Conservation (phyloP, 35 echinoderm and acorn worm species). For the Chiridota heheva region DNA sequence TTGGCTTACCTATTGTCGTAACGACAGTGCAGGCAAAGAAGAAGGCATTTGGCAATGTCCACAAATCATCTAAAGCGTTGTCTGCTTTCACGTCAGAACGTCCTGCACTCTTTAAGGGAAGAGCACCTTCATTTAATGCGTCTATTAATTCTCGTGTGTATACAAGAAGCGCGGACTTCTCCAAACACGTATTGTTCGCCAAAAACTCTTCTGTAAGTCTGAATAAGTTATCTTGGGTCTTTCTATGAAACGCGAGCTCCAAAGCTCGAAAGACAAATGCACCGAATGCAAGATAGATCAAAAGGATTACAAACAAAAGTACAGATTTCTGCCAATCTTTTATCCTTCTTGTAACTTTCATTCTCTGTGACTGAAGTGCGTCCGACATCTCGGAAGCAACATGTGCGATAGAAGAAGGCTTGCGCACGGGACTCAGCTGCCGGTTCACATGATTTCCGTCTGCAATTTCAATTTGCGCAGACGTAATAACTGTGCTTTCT, state of each 20-base stretch:
- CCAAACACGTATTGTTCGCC: slow-evolving; percentile 31
- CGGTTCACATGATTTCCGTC: too few species aligned
- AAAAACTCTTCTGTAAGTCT: not conserved
- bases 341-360: slow-evolving; percentile 23
- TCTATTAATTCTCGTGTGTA: slow-evolving; percentile 30
- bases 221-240: slow-evolving; percentile 1
- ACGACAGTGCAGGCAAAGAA: slow-evolving; percentile 68
- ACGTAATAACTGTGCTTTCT: too few species aligned
- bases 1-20: slow-evolving; percentile 67
- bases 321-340: slow-evolving; percentile 57
- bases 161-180: slow-evolving; percentile 4
- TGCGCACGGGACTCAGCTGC: too few species aligned
- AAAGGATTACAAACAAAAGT: slow-evolving; percentile 34
- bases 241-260: slow-evolving; percentile 25
- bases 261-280: slow-evolving; percentile 54
- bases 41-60: slow-evolving; percentile 60
- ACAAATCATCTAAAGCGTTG: not conserved
- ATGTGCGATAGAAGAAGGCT: too few species aligned
- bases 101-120: too few species aligned
- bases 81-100: too few species aligned
- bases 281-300: slow-evolving; percentile 47
- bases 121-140: slow-evolving; percentile 43
- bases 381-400: too few species aligned
- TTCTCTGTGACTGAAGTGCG: too few species aligned
- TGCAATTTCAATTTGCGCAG: too few species aligned